Evolutionary conservation across 2,888 invertebrate genomes (phyloP).

Genomic region (Drosophila gaucha): DNA sequence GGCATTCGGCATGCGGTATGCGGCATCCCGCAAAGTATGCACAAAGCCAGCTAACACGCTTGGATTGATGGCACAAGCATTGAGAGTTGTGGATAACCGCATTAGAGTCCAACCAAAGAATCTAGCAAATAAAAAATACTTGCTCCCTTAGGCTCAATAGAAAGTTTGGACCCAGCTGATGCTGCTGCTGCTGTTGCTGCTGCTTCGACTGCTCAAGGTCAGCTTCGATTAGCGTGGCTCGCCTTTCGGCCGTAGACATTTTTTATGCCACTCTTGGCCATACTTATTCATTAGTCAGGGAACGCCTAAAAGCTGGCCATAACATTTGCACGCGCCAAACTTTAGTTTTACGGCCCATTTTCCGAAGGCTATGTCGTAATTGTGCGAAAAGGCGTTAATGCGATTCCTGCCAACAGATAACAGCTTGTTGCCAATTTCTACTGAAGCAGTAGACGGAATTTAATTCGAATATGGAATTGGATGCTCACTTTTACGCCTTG

Average conservation of each 20-base stretch:
- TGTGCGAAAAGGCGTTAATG: conserved; percentile 29
- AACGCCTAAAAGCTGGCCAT: conserved; percentile 25
- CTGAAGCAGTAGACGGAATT: too few species aligned
- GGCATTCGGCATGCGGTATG: conserved; percentile 34
- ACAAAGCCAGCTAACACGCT: conserved; percentile 23
- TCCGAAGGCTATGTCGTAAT: conserved; percentile 35
- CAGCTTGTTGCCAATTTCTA: background rate
- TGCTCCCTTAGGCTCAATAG: conserved; percentile 9
- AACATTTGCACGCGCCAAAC: conserved; percentile 39
- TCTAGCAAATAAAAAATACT: background rate
- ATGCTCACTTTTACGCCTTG: background rate
- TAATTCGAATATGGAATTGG: background rate
- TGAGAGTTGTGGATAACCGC: conserved; percentile 32
- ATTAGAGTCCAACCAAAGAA: conserved; percentile 8
- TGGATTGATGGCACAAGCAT: conserved; percentile 1
- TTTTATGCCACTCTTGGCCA: conserved; percentile 47
- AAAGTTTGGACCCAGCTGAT: conserved; percentile 27
- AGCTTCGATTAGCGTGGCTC: conserved; percentile 27
- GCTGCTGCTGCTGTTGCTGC: too few species aligned
- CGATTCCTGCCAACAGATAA: background rate
- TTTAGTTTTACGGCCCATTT: conserved; percentile 37
- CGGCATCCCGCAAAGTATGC: conserved; percentile 48
- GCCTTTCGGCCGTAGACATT: conserved; percentile 21
- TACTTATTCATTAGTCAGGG: conserved; percentile 57
- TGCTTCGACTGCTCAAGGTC: conserved; percentile 29